Evolutionary conservation across 1,140 invertebrate genomes (phyloP).

Genomic region (Drosophila erecta): DNA sequence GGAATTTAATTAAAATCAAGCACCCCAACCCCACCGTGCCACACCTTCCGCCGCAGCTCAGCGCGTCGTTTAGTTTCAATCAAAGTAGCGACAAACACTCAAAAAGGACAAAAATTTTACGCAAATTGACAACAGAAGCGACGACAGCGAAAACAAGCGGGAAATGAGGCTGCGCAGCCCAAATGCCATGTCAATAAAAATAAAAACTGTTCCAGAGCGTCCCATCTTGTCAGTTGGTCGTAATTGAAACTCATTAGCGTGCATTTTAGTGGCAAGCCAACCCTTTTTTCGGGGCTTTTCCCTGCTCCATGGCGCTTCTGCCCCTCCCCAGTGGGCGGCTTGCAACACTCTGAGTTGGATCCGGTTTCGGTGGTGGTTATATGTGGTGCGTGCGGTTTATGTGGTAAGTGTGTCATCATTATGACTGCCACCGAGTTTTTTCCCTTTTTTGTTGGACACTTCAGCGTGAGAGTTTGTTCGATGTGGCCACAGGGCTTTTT

Average conservation of each 20-base stretch:
- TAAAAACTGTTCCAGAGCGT: slow-evolving; percentile 44
- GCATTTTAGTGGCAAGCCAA: slow-evolving; percentile 77
- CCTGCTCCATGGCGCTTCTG: background rate
- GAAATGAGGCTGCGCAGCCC: background rate
- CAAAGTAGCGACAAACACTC: slow-evolving; percentile 66
- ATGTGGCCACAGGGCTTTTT: slow-evolving; percentile 11
- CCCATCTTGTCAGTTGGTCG: slow-evolving; percentile 48
- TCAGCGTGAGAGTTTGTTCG: background rate
- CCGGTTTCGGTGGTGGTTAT: slow-evolving; percentile 34
- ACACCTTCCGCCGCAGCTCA: slow-evolving; percentile 33
- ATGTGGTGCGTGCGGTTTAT: slow-evolving; percentile 70
- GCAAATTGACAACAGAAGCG: slow-evolving; percentile 77
- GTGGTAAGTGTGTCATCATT: slow-evolving; percentile 82
- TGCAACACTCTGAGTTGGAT: slow-evolving; percentile 12
- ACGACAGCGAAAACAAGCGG: slow-evolving; percentile 38
- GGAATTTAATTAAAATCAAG: slow-evolving; percentile 83
- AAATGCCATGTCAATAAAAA: slow-evolving; percentile 68
- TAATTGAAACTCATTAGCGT: slow-evolving; percentile 84
- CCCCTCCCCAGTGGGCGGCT: slow-evolving; percentile 18
- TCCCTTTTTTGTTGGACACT: slow-evolving; percentile 32
- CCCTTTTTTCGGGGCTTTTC: slow-evolving; percentile 55
- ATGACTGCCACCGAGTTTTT: slow-evolving; percentile 61
- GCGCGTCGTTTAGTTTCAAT: slow-evolving; percentile 80
- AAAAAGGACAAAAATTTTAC: slow-evolving; percentile 59
- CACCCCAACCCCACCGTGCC: slow-evolving; percentile 9